A percentile compares a stretch with the other conserved stretches of the same genome.
Conservation (phyloP, 1,140 invertebrate species). For the Colletes latitarsis region DNA sequence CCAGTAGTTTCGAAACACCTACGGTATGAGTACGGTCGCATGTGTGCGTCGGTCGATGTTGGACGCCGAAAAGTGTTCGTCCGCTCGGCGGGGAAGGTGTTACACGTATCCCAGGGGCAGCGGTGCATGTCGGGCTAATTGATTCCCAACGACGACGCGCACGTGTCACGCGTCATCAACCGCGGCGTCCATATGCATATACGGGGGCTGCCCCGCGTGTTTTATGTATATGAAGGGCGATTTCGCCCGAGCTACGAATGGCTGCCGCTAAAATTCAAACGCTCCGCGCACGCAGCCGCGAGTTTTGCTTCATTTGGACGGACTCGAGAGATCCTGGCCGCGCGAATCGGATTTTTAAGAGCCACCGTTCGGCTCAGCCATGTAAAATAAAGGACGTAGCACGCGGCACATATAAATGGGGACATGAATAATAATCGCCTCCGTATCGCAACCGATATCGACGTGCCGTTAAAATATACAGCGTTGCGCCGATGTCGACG, state of each 20-base stretch:
- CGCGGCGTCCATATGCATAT: slow-evolving; percentile 55
- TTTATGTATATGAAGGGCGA: slow-evolving; percentile 50
- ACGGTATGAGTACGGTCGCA: slow-evolving; percentile 39
- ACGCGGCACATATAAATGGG: background rate
- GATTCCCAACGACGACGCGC: slow-evolving; percentile 65
- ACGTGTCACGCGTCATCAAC: slow-evolving; percentile 59
- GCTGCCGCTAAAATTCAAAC: slow-evolving; percentile 34
- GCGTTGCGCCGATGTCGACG: background rate
- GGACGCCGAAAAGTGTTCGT: slow-evolving; percentile 71
- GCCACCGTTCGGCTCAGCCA: background rate
- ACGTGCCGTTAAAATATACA: slow-evolving; percentile 2
- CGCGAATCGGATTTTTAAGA: slow-evolving; percentile 39
- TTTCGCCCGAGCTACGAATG: slow-evolving; percentile 2
- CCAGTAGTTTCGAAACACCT: background rate
- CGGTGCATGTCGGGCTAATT: slow-evolving; percentile 67
- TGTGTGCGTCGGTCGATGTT: slow-evolving; percentile 56
- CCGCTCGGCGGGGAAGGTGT: slow-evolving; percentile 56
- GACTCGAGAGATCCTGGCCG: background rate
- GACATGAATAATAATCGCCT: slow-evolving; percentile 2
- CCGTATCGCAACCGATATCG: background rate
- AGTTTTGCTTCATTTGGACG: slow-evolving; percentile 40
- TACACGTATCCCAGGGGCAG: slow-evolving; percentile 60
- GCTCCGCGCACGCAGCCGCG: background rate
- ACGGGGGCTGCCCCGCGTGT: slow-evolving; percentile 22
- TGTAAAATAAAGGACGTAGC: background rate